Conservation (phyloP, 2,797 vertebrate genomes). For the Chromobotia macracanthus region DNA sequence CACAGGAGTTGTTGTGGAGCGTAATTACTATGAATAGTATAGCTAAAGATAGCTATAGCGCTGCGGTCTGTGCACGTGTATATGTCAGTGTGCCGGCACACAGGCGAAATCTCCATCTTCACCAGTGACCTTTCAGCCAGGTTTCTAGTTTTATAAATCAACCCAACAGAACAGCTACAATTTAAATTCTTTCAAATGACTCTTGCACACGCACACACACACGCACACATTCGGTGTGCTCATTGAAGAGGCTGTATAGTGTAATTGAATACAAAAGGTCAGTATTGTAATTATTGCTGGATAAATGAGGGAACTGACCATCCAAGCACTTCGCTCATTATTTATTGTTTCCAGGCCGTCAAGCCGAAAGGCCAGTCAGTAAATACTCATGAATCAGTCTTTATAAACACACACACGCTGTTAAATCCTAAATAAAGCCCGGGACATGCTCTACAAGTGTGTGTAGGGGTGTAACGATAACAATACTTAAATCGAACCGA, state of each 20-base stretch:
- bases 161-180: conserved; percentile 48
- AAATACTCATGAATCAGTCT: conserved; percentile 62
- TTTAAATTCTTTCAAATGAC: conserved; percentile 58
- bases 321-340: conserved; percentile 54
- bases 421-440: background rate
- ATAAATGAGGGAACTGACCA: conserved; percentile 80
- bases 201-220: conserved; percentile 29
- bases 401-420: conserved; percentile 26
- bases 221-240: conserved; percentile 37
- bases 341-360: conserved; percentile 64
- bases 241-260: conserved; percentile 77
- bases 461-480: too few relatives aligned
- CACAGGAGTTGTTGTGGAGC: background rate
- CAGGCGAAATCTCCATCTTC: conserved; percentile 36
- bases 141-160: conserved; percentile 62
- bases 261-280: conserved; percentile 87
- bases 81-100: conserved; percentile 36
- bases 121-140: conserved; percentile 54
- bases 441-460: background rate
- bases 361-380: conserved; percentile 62
- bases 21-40: conserved; percentile 40
- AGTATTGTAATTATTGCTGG: conserved; percentile 82
- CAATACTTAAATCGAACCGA: too few relatives aligned
- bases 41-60: conserved; percentile 42
- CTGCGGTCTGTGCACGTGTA: conserved; percentile 14